phyloP scores from a whole-genome alignment of 2,888 invertebrate genomes.

The Zygothrica quintamaculata region DNA sequence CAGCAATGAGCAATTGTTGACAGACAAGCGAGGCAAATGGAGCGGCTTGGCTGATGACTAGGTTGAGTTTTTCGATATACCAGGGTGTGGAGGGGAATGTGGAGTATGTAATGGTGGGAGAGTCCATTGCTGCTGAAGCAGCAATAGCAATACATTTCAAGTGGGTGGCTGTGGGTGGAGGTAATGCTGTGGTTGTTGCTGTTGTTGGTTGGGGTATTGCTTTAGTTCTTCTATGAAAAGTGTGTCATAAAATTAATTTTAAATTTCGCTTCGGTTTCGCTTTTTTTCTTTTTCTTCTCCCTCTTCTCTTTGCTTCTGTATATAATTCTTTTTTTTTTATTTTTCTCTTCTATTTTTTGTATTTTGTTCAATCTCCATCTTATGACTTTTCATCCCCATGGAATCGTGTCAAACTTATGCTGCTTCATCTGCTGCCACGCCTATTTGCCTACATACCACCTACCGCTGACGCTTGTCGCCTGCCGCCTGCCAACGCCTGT shows the following conservation, averaged over 20 bases:
- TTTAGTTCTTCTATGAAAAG: slow-evolving; percentile 75
- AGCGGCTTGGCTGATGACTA: slow-evolving; percentile 6
- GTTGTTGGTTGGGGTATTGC: slow-evolving; percentile 1
- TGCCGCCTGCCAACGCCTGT: slow-evolving; percentile 29
- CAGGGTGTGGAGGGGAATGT: too few species aligned
- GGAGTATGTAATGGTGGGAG: slow-evolving; percentile 6
- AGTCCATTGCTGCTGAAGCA: slow-evolving; percentile 39
- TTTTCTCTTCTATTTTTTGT: slow-evolving; percentile 8
- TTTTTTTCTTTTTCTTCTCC: slow-evolving; percentile 43
- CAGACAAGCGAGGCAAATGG: slow-evolving; percentile 70
- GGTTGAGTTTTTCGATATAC: too few species aligned
- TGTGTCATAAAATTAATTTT: slow-evolving; percentile 80
- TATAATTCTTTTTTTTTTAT: slow-evolving; percentile 15
- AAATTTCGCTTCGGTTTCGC: slow-evolving; percentile 75
- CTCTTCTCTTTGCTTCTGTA: slow-evolving; percentile 7
- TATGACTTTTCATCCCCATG: slow-evolving; percentile 76
- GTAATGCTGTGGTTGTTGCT: slow-evolving; percentile 2
- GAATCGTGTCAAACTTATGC: slow-evolving; percentile 74
- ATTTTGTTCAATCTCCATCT: slow-evolving; percentile 38
- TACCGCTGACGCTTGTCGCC: slow-evolving; percentile 17
- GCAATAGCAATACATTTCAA: slow-evolving; percentile 58
- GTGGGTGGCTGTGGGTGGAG: slow-evolving; percentile 35
- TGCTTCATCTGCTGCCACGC: slow-evolving; percentile 52
- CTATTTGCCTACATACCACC: too few species aligned
- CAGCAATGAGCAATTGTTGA: slow-evolving; percentile 80